Percentiles rank a stretch among this genome's conserved stretches.
phyloP scores from a whole-genome alignment of 2,888 invertebrate species.

The Cantharis flavilabris region DNA sequence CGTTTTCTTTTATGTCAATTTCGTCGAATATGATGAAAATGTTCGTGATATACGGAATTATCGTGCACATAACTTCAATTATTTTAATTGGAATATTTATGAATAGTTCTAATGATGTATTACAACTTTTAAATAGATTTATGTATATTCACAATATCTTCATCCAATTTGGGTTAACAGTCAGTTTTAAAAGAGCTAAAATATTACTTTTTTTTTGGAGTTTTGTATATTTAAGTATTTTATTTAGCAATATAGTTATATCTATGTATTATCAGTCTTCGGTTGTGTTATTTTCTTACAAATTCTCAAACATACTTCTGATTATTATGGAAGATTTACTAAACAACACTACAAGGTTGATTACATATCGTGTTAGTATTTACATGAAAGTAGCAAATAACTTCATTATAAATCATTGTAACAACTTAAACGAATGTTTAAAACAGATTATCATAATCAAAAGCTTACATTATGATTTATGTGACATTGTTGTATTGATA shows the following conservation, averaged over 20 bases:
- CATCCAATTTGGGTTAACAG: not conserved
- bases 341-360: not conserved
- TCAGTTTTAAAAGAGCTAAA: not conserved
- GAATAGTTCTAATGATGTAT: not conserved
- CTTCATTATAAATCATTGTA: not conserved
- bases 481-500: not conserved
- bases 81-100: not conserved
- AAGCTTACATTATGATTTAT: not conserved
- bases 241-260: no score
- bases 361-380: not conserved
- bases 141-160: not conserved
- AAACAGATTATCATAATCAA: not conserved
- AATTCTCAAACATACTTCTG: accelerated
- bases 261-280: not conserved
- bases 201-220: not conserved
- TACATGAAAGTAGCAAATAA: not conserved
- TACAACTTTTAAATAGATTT: not conserved
- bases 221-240: not conserved
- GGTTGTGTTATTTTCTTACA: not conserved
- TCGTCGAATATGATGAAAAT: not conserved
- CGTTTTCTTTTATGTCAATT: not conserved
- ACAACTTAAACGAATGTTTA: not conserved
- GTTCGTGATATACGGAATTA: not conserved
- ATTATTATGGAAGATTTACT: not conserved
- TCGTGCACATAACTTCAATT: not conserved